Evolutionary conservation across 1,140 invertebrate species (phyloP).

Genomic region (Drosophila pseudoananassae): DNA sequence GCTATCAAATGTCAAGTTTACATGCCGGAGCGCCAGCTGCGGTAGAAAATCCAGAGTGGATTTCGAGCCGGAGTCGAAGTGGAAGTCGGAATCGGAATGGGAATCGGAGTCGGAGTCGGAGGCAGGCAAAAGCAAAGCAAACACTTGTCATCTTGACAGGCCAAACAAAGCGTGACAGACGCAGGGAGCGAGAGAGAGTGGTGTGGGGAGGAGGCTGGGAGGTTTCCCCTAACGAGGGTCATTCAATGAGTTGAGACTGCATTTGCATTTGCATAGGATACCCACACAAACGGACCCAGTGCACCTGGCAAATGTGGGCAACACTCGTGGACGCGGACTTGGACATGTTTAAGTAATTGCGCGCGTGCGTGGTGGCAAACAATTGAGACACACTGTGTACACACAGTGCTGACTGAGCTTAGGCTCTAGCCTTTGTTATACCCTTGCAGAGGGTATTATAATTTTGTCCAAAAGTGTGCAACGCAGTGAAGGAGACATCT

Average conservation of each 20-base stretch:
- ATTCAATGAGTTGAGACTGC: conserved; percentile 62
- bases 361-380: conserved; percentile 80
- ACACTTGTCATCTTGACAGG: conserved; percentile 83
- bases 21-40: conserved; percentile 66
- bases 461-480: no score
- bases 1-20: conserved; percentile 83
- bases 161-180: conserved; percentile 82
- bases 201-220: conserved; percentile 14
- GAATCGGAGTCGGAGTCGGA: conserved; percentile 22
- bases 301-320: conserved; percentile 65
- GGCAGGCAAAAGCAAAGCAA: conserved; percentile 63
- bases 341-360: conserved; percentile 76
- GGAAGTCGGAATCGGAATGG: neutral
- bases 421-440: conserved; percentile 47
- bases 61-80: neutral
- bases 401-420: conserved; percentile 25
- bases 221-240: conserved; percentile 71
- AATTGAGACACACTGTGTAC: conserved; percentile 75
- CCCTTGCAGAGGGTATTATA: no score
- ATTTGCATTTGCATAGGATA: conserved; percentile 71
- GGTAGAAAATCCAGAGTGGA: conserved; percentile 22
- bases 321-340: conserved; percentile 65
- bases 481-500: no score
- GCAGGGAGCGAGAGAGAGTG: conserved; percentile 24
- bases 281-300: conserved; percentile 39